Evolutionary conservation across 2,113 vertebrate genomes (phyloP).

Genomic region (Phycodurus eques): DNA sequence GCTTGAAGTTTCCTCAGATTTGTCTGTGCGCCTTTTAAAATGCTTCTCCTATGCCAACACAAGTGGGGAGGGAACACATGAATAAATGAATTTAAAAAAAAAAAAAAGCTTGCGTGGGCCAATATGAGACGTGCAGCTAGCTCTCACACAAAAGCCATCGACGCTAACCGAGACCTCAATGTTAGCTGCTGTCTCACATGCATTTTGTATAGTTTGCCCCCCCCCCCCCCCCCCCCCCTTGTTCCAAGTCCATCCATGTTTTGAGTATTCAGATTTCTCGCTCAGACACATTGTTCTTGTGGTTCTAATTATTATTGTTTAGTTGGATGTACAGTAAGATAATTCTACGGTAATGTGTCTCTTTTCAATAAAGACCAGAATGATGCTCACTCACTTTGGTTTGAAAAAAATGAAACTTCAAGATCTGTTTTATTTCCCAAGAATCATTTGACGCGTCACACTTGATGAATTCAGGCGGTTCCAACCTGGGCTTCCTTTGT

Average conservation of each 20-base stretch:
- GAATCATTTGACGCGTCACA: background rate
- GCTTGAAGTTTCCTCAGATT: background rate
- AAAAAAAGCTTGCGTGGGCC: background rate
- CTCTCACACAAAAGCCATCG: constrained; percentile 32
- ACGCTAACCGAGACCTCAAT: background rate
- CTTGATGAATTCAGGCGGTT: too few relatives aligned
- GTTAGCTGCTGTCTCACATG: constrained; percentile 39
- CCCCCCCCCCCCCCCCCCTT: constrained; percentile 9
- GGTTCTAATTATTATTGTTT: constrained; percentile 67
- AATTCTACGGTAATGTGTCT: constrained; percentile 83
- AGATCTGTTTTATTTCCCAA: background rate
- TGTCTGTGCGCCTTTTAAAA: background rate
- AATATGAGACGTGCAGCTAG: background rate
- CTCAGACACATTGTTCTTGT: constrained; percentile 67
- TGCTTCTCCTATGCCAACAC: background rate
- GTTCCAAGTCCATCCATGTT: constrained; percentile 37
- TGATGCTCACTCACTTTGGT: constrained; percentile 51
- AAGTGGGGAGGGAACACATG: background rate
- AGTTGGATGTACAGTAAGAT: constrained; percentile 88
- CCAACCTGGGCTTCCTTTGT: too few relatives aligned
- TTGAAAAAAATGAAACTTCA: background rate
- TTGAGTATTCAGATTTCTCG: constrained; percentile 43
- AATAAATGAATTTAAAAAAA: background rate
- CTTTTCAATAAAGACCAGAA: constrained; percentile 94
- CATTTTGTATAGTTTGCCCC: constrained; percentile 39